Evolutionary conservation across 2,888 invertebrate genomes (phyloP), one percentile per base, ranked within the genome.

Genomic region (Thymelicus acteon): DNA sequence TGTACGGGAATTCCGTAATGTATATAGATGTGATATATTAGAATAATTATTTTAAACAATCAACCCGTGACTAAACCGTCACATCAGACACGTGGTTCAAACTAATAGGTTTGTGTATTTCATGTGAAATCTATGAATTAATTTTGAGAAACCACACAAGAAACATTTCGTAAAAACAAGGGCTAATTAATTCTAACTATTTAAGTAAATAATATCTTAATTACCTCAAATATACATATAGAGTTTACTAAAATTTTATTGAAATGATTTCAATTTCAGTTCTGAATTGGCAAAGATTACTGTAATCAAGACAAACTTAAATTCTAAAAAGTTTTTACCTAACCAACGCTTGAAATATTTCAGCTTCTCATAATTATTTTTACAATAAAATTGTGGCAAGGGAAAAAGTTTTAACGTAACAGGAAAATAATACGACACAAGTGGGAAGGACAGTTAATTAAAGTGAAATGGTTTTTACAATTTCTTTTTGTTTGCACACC

Each of bases 371-470:
- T 52, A 52, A 15, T 49, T 52, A 7, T 8, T 52, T 52, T 52
- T 19, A 19, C 49, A 24, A 24, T 19, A 54, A 54, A 54, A 24
- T 54, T 54, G 54, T 24, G 54, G 54, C 24, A 24, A 54, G 24
- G 24, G 19, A 54, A 54, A 54, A 54, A 12, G 54, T 54, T 54
- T 54, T 54, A 54, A 54, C 54, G 54, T 54, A 54, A 54, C 54
- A 31, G 48, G 62, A 24, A 62, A 62, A 62, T 62, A 62, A 62
- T 48, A 48, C 48, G 48, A 48, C 48, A 54, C 24, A 62, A 48
- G 62, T 62, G 62, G 47, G 48, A 62, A 62, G 48, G 61, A 61
- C 61, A 61, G 61, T 61, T 61, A 61, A 61, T 61, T 61, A 47
- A 54, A 54, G 24, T 54, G 54, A 54, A 52, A 54, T 12, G 54